phyloP scores from a whole-genome alignment of 2,888 invertebrate species.

The Agonopterix heracliana region DNA sequence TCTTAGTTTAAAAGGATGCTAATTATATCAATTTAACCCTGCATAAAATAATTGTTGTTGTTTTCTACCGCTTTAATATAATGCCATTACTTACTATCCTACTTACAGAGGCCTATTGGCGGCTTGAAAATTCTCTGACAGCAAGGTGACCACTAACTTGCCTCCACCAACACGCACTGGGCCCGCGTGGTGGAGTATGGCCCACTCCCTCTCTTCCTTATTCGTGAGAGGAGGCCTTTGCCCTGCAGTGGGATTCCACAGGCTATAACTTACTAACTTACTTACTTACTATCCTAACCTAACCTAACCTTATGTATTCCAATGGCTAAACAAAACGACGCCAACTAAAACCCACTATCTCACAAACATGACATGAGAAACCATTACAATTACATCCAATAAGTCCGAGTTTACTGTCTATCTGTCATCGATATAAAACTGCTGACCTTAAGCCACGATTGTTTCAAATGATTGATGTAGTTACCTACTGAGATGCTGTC shows the following conservation, averaged over 20 bases:
- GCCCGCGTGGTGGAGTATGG: no score
- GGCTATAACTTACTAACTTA: no score
- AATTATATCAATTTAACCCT: no score
- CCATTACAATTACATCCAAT: slow-evolving; percentile 25
- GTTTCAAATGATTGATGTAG: slow-evolving; percentile 44
- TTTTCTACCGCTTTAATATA: background rate
- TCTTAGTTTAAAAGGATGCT: no score
- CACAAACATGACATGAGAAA: slow-evolving; percentile 20
- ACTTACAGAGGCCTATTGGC: no score
- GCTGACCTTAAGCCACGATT: slow-evolving; percentile 37
- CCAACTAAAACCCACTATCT: background rate
- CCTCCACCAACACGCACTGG: no score
- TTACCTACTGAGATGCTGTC: slow-evolving; percentile 33
- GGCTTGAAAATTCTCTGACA: no score
- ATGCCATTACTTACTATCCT: no score
- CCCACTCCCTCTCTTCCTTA: no score
- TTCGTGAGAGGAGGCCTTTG: no score
- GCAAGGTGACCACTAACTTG: no score
- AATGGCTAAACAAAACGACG: background rate
- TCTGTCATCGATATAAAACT: slow-evolving; percentile 45
- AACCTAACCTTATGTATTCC: background rate
- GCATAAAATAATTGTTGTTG: background rate
- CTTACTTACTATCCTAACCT: background rate
- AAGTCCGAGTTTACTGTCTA: slow-evolving; percentile 31
- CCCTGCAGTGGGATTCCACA: no score